Evolutionary conservation across 37 sponge, comb jelly and placozoan genomes (phyloP).

Genomic region (Cliona cf. orientalis): DNA sequence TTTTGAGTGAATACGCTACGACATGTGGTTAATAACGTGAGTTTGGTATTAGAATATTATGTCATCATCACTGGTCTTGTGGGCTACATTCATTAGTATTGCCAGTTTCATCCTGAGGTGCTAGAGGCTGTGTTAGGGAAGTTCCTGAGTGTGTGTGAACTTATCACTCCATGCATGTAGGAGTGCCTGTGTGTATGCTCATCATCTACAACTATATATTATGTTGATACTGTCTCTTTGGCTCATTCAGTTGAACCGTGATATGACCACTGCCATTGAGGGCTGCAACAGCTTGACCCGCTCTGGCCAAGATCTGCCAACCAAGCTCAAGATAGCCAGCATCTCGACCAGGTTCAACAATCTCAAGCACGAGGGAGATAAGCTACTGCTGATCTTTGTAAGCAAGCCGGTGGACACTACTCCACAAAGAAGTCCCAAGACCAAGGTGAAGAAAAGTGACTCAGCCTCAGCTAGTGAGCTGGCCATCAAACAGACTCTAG

Average conservation of each 20-base stretch:
- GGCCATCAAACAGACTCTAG: slow-evolving; percentile 11
- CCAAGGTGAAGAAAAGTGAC: neutral
- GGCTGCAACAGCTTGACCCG: neutral
- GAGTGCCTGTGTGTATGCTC: too few relatives aligned
- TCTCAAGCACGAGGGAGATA: slow-evolving; percentile 10
- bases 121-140: too few relatives aligned
- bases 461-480: slow-evolving; percentile 31
- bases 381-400: neutral
- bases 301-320: slow-evolving; percentile 1
- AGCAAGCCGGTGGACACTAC: neutral
- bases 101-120: too few relatives aligned
- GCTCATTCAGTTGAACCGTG: slow-evolving; percentile 7
- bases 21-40: too few relatives aligned
- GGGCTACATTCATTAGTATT: too few relatives aligned
- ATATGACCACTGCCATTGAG: slow-evolving; percentile 40
- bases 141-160: too few relatives aligned
- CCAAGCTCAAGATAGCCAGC: slow-evolving; percentile 16
- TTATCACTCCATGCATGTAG: too few relatives aligned
- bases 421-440: neutral
- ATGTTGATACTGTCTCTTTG: neutral
- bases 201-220: neutral
- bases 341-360: slow-evolving; percentile 33
- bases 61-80: too few relatives aligned
- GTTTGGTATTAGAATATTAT: too few relatives aligned
- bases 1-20: too few relatives aligned